Evolutionary conservation across 2,888 invertebrate species (phyloP).

Genomic region (Morpho helenor): DNA sequence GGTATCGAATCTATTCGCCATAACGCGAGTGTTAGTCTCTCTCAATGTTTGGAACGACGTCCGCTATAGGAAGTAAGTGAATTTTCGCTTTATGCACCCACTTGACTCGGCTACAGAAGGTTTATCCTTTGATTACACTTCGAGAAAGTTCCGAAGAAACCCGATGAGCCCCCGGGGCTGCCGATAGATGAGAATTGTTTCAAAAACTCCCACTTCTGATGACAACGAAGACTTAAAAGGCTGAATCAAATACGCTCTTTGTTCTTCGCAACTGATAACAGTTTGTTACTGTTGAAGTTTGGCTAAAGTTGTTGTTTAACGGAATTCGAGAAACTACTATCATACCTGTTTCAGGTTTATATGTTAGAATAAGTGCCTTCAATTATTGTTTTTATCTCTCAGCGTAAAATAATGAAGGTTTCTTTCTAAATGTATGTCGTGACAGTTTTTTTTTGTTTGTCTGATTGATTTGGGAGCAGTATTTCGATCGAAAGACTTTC

Average conservation of each 20-base stretch:
- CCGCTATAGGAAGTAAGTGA: constrained; percentile 66
- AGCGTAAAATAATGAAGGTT: too few relatives aligned
- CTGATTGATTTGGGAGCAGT: too few relatives aligned
- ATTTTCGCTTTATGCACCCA: constrained; percentile 67
- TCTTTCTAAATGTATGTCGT: too few relatives aligned
- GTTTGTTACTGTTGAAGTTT: not conserved
- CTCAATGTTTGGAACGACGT: constrained; percentile 64
- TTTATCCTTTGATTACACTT: constrained; percentile 68
- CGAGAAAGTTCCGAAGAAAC: constrained; percentile 42
- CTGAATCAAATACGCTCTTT: constrained; percentile 2
- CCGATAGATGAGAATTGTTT: constrained; percentile 51
- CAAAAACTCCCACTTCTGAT: constrained; percentile 42
- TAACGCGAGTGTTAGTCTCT: constrained; percentile 33
- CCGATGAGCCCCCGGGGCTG: constrained; percentile 42
- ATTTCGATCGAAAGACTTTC: too few relatives aligned
- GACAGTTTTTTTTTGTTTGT: too few relatives aligned
- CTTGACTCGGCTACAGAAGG: constrained; percentile 60
- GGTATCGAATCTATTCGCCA: constrained; percentile 30
- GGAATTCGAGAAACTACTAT: too few relatives aligned
- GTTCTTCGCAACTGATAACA: not conserved
- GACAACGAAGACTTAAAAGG: constrained; percentile 18
- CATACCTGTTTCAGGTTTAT: too few relatives aligned
- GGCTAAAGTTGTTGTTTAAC: not conserved
- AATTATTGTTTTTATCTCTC: too few relatives aligned
- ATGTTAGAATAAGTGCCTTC: too few relatives aligned